A percentile compares a stretch with the other conserved stretches of the same genome.
Evolutionary conservation across 2,888 invertebrate genomes (phyloP).

Genomic region (Corythucha ciliata): DNA sequence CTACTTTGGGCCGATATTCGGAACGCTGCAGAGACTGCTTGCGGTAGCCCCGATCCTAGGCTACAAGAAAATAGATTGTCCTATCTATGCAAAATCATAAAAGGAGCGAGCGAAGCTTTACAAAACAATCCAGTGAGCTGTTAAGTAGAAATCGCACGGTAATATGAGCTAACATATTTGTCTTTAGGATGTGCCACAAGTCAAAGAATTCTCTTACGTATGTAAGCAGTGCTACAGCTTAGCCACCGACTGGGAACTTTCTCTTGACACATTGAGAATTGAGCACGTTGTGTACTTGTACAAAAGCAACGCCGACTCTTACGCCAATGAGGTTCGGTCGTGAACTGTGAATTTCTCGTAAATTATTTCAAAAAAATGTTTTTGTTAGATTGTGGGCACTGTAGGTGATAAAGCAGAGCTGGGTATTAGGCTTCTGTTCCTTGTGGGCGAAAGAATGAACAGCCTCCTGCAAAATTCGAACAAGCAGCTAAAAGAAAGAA

Average conservation of each 20-base stretch:
- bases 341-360: neutral
- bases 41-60: conserved; percentile 58
- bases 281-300: conserved; percentile 64
- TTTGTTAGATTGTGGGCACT: conserved; percentile 49
- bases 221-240: conserved; percentile 61
- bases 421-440: conserved; percentile 60
- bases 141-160: too few species aligned
- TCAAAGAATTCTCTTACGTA: conserved; percentile 48
- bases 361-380: neutral
- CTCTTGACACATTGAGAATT: conserved; percentile 60
- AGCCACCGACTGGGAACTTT: conserved; percentile 67
- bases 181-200: conserved; percentile 21
- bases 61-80: conserved; percentile 57
- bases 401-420: conserved; percentile 61
- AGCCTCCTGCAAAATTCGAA: conserved; percentile 52
- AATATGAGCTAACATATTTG: neutral
- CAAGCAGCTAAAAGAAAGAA: conserved; percentile 51
- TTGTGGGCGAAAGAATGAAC: conserved; percentile 73
- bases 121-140: too few species aligned
- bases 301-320: conserved; percentile 49
- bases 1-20: conserved; percentile 27
- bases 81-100: conserved; percentile 63
- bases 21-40: conserved; percentile 44
- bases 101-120: conserved; percentile 49
- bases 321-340: conserved; percentile 51